phyloP scores from a whole-genome alignment of 2,113 vertebrate genomes.

The Campylomormyrus tamandua region DNA sequence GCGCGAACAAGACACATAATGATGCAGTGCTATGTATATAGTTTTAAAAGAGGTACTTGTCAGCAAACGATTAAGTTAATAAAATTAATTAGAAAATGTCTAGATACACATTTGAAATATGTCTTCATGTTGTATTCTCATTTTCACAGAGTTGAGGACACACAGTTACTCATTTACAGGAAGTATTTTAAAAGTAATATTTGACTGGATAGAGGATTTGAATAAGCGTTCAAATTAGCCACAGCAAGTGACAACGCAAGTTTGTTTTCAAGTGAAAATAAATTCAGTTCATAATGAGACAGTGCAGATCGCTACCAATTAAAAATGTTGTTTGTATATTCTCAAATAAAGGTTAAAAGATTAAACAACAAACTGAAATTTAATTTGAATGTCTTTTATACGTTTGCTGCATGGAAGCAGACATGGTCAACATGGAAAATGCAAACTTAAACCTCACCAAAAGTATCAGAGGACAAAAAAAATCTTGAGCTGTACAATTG shows the following conservation, averaged over 20 bases:
- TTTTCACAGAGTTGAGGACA: not conserved
- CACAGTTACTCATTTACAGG: not conserved
- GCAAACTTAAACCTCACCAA: not conserved
- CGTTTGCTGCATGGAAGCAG: not conserved
- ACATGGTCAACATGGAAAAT: not conserved
- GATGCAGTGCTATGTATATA: not conserved
- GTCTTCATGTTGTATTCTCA: not conserved
- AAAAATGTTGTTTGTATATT: not conserved
- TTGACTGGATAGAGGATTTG: not conserved
- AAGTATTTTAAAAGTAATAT: not conserved
- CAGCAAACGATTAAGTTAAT: not conserved
- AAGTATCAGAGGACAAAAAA: not conserved
- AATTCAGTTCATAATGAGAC: not conserved
- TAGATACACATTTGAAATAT: not conserved
- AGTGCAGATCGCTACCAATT: not conserved
- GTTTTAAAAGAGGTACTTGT: not conserved
- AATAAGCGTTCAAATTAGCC: not conserved
- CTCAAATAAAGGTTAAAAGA: not conserved
- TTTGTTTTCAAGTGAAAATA: not conserved
- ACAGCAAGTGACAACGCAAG: not conserved
- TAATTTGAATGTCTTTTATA: not conserved
- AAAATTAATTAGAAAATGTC: not conserved
- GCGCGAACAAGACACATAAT: not conserved
- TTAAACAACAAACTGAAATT: not conserved
- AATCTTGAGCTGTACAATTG: not conserved